Base-by-base conservation (phyloP, 2,888 invertebrate species). In the Eumacrocentrus americanus region DNA sequence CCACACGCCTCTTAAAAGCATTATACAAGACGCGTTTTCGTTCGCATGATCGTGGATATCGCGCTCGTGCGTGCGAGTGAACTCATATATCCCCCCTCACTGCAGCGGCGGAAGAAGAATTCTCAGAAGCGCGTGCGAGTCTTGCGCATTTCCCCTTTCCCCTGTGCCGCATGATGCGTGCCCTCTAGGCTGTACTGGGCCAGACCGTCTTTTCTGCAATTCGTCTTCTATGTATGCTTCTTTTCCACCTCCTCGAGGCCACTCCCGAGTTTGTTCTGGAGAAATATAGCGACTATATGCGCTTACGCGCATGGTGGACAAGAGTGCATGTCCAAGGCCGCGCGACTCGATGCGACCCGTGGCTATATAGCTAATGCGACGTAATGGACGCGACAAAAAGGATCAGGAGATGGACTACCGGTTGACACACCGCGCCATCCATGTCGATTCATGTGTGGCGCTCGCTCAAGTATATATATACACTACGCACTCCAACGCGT, bases 321-420 rank as follows among this genome's bases (percentile, higher is more conserved):
- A n/a, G n/a, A n/a, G n/a, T 42, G 42, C 42, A 42, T 18, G 18
- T 34, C n/a, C 50, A 50, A 50, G 46, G 46, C 35, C 50, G 50
- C 50, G 50, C 65, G 66, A 66, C 65, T 64, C 63, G 64, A 16
- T 65, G 68, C 64, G 62, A n/a, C n/a, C n/a, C n/a, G n/a, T n/a
- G n/a, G n/a, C n/a, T n/a, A n/a, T n/a, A n/a, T n/a, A n/a, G 68
- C 72, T 72, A 72, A 74, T 72, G 69, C 69, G 72, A 71, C 70
- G 72, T 72, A 74, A 68, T 66, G 63, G 66, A 66, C 55, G 64
- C 50, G 50, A 65, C 58, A 58, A 62, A 58, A 58, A 64, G 60
- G 63, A 60, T 61, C 61, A n/a, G n/a, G 63, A 66, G 66, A 61
- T 61, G 44, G 62, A 66, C 68, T 65, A 68, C 66, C 63, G 74